Base-by-base conservation (phyloP, 2,113 vertebrate genomes). In the Stigmatopora nigra region DNA sequence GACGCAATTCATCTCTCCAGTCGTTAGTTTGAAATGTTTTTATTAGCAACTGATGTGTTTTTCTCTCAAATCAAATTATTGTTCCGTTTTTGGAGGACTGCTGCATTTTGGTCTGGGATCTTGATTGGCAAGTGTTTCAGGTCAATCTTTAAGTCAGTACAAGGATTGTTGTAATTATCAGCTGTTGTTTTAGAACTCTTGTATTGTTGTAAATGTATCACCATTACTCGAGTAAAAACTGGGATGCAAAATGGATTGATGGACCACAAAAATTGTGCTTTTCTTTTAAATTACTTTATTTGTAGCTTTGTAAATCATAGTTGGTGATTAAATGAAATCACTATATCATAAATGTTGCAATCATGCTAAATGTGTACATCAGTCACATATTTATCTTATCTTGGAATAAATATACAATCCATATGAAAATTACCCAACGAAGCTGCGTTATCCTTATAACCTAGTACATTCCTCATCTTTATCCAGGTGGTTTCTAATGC, bases 401-500 rank as follows among this genome's bases (percentile, higher is more conserved):
- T 45, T 3, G 8, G 16, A 12, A 2, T 31, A 22, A 6, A 52
- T 38, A 55, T 55, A 41, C 38, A 8, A 41, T 41, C 38, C 38
- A 41, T 41, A 6, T 6, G 17, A 49, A 31, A 14, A 46, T 38
- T 52, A 55, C n/a, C 59, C 59, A 38, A 38, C 41, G 38, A 61
- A 19, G 59, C 59, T 61, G 41, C 4, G 12, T 2, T 46, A 13
- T 63, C 49, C 61, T 46, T 19, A 55, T 38, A 60, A 71, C 58
- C 55, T 45, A 61, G 66, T 22, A 57, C 51, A 61, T 53, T 72
- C 38, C 60, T 73, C 69, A 51, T 77, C 61, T 67, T 68, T 78
- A 69, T 63, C 12, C 64, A 71, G 64, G 56, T 67, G 17, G 15
- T 78, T 78, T 77, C 70, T 72, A 75, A 52, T 64, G 52, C 41